These are phyloP conservation scores for Parasteatoda lunata DNA, from an alignment of 2,888 invertebrate species.

Conservation along the genomic window DNA sequence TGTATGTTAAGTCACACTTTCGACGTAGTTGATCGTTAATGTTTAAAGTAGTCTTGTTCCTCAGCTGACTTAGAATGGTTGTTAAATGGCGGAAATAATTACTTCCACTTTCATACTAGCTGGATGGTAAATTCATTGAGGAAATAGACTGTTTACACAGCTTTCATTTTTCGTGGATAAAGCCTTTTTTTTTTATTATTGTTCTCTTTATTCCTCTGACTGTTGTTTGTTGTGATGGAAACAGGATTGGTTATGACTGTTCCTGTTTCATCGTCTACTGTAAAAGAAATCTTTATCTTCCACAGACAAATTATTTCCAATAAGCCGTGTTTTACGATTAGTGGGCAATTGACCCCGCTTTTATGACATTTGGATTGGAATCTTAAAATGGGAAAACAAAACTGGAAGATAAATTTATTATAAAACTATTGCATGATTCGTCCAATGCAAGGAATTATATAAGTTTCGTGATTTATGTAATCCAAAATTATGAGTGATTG, in stretches of 20 bases:
- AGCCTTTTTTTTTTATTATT: neutral
- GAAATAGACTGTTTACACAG: conserved; percentile 53
- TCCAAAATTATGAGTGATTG: too few relatives aligned
- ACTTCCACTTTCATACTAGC: conserved; percentile 50
- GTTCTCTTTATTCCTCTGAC: neutral
- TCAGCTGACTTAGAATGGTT: conserved; percentile 50
- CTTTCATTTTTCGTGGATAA: neutral
- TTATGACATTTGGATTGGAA: neutral
- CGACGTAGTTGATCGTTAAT: too few relatives aligned
- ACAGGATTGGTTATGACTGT: neutral
- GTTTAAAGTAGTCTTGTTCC: neutral
- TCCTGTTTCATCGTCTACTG: neutral
- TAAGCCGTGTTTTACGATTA: neutral
- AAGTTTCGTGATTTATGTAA: too few relatives aligned
- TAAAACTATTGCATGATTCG: too few relatives aligned
- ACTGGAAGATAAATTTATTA: neutral
- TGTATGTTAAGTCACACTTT: too few relatives aligned
- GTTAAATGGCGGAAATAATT: conserved; percentile 56
- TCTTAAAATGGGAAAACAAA: neutral
- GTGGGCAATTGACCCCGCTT: conserved; percentile 1
- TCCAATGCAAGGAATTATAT: too few relatives aligned
- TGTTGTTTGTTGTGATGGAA: conserved; percentile 6
- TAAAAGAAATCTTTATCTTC: neutral
- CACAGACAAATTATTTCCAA: neutral
- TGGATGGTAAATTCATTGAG: conserved; percentile 52